A percentile compares a stretch with the other conserved stretches of the same genome.
Evolutionary conservation across 2,797 vertebrate species (phyloP).

Genomic region (Rhinophrynus dorsalis): DNA sequence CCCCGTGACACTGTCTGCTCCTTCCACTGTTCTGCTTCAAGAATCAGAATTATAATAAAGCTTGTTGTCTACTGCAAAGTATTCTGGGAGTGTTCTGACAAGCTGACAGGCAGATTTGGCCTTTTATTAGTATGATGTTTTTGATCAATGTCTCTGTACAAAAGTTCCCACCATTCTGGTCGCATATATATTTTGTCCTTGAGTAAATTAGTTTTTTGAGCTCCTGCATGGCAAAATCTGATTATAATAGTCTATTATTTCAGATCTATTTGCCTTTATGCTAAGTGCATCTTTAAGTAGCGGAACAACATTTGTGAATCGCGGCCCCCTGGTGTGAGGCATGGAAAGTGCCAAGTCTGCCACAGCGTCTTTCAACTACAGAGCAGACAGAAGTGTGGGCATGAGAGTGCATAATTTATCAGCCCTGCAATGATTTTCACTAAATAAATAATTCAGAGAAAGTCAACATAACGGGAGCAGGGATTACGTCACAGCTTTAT

Average conservation of each 20-base stretch:
- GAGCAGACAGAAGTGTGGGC: not conserved
- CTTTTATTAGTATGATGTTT: not conserved
- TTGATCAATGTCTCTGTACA: conserved; percentile 3
- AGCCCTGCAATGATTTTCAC: not conserved
- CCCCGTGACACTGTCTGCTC: too few species aligned
- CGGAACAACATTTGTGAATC: conserved; percentile 23
- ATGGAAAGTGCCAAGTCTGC: conserved; percentile 3
- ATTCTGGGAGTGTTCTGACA: not conserved
- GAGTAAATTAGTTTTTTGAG: conserved; percentile 17
- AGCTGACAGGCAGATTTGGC: not conserved
- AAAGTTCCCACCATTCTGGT: conserved; percentile 16
- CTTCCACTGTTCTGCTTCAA: too few species aligned
- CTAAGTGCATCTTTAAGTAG: conserved; percentile 22
- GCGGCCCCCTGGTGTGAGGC: conserved; percentile 14
- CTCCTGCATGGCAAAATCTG: conserved; percentile 19
- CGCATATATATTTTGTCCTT: not conserved
- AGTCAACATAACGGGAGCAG: too few species aligned
- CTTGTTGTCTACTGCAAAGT: too few species aligned
- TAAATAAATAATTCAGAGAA: not conserved
- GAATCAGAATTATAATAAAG: too few species aligned
- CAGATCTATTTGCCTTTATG: conserved; percentile 25
- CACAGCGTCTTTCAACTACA: not conserved
- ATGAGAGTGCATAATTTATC: not conserved
- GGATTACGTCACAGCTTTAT: too few species aligned
- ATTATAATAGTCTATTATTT: conserved; percentile 35